Evolutionary conservation across 2,888 invertebrate species (phyloP).

Genomic region (Parasteatoda lunata): DNA sequence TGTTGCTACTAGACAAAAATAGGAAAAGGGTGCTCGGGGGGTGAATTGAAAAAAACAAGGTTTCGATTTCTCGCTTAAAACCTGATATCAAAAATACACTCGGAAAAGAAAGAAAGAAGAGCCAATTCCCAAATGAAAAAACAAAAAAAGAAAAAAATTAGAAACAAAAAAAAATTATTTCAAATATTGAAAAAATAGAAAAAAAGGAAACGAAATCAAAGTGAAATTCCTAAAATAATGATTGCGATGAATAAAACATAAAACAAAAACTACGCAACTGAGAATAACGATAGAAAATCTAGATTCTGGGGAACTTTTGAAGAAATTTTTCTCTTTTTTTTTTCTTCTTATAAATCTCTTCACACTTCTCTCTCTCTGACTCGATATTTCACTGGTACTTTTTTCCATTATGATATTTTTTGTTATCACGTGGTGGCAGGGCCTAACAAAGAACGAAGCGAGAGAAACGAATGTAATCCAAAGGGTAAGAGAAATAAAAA

Average conservation of each 20-base stretch:
- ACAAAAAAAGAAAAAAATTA: neutral
- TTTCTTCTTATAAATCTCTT: neutral
- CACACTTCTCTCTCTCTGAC: neutral
- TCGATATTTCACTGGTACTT: slow-evolving; percentile 29
- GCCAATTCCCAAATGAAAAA: neutral
- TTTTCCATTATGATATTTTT: slow-evolving; percentile 30
- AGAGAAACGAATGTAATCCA: neutral
- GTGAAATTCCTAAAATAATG: slow-evolving; percentile 39
- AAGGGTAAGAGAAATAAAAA: neutral
- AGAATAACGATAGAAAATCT: slow-evolving; percentile 23
- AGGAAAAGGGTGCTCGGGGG: no score
- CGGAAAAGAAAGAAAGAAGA: neutral
- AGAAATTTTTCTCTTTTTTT: neutral
- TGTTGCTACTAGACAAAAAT: no score
- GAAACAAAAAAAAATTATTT: neutral
- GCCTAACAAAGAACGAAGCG: slow-evolving; percentile 5
- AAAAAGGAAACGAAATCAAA: slow-evolving; percentile 29
- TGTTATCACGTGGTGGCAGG: slow-evolving; percentile 35
- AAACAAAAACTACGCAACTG: slow-evolving; percentile 6
- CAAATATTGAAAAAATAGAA: neutral
- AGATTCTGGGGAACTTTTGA: neutral
- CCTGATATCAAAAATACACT: neutral
- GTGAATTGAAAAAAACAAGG: no score
- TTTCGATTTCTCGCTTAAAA: no score
- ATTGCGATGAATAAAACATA: slow-evolving; percentile 51